phyloP scores from a whole-genome alignment of 1,140 invertebrate genomes.

The Aphis gossypii region DNA sequence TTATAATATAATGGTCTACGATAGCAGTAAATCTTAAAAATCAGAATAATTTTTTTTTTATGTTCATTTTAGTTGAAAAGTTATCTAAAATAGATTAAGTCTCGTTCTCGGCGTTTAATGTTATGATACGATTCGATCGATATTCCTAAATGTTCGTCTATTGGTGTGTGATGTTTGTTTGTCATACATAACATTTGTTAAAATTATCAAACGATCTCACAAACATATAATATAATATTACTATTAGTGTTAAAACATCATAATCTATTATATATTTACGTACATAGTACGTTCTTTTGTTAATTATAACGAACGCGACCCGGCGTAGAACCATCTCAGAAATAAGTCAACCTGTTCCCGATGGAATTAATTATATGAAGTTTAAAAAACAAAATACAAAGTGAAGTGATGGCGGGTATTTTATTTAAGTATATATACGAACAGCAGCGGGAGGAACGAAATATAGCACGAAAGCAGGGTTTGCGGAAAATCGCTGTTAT shows the following conservation, averaged over 20 bases:
- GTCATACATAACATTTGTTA: not conserved
- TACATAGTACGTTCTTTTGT: not conserved
- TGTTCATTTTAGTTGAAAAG: not conserved
- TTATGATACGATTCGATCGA: not conserved
- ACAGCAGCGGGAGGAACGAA: not conserved
- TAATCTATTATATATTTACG: not conserved
- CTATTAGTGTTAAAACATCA: not conserved
- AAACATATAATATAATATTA: too few species aligned
- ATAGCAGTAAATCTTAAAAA: too few species aligned
- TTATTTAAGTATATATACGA: not conserved
- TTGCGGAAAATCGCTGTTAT: not conserved
- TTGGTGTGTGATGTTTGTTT: not conserved
- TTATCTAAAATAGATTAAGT: not conserved
- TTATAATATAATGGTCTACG: too few species aligned
- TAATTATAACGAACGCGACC: not conserved
- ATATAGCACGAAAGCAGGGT: not conserved
- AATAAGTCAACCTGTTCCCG: not conserved
- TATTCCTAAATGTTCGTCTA: not conserved
- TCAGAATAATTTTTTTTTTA: too few species aligned
- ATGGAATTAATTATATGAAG: slow-evolving; percentile 7
- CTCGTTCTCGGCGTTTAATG: not conserved
- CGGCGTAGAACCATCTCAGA: not conserved
- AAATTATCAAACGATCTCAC: not conserved
- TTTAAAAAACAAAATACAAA: not conserved
- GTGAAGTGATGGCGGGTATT: too few species aligned